A percentile compares a stretch with the other conserved stretches of the same genome.
Conservation (phyloP, 2,797 vertebrate genomes). For the Catostomus latipinnis region DNA sequence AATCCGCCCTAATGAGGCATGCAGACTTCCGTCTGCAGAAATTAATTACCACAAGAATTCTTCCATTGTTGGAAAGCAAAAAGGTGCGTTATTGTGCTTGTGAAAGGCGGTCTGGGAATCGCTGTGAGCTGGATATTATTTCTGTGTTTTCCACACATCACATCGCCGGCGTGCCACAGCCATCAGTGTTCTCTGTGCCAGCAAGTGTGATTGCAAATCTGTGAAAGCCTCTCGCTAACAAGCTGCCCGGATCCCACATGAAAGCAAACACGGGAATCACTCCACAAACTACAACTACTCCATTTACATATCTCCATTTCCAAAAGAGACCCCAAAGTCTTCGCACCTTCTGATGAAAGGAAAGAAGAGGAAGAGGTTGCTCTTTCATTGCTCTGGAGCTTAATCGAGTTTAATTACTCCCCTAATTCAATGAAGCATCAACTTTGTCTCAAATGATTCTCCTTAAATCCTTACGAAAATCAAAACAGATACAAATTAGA, state of each 20-base stretch:
- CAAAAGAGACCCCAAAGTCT: conserved; percentile 9
- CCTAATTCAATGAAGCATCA: too few species aligned
- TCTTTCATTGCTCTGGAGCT: too few species aligned
- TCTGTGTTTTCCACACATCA: conserved; percentile 41
- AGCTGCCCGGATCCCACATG: conserved; percentile 57
- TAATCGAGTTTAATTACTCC: too few species aligned
- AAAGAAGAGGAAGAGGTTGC: too few species aligned
- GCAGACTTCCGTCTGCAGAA: conserved; percentile 33
- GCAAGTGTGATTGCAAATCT: conserved; percentile 27
- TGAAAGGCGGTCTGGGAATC: conserved; percentile 34
- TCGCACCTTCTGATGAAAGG: conserved; percentile 38
- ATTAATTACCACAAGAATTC: conserved; percentile 45
- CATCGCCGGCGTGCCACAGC: conserved; percentile 21
- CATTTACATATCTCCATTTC: conserved; percentile 53
- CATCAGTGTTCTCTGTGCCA: conserved; percentile 17
- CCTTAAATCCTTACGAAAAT: too few species aligned
- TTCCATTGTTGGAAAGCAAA: conserved; percentile 25
- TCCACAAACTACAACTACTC: conserved; percentile 33
- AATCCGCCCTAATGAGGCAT: conserved; percentile 31
- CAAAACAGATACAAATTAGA: too few species aligned
- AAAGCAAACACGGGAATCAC: conserved; percentile 57
- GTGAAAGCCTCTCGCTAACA: conserved; percentile 58
- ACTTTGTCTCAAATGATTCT: too few species aligned
- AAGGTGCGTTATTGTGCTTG: conserved; percentile 32
- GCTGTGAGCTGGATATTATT: conserved; percentile 20